A percentile compares a stretch with the other conserved stretches of the same genome.
Evolutionary conservation across 2,113 vertebrate species (phyloP).

Genomic region (Vidua chalybeata): DNA sequence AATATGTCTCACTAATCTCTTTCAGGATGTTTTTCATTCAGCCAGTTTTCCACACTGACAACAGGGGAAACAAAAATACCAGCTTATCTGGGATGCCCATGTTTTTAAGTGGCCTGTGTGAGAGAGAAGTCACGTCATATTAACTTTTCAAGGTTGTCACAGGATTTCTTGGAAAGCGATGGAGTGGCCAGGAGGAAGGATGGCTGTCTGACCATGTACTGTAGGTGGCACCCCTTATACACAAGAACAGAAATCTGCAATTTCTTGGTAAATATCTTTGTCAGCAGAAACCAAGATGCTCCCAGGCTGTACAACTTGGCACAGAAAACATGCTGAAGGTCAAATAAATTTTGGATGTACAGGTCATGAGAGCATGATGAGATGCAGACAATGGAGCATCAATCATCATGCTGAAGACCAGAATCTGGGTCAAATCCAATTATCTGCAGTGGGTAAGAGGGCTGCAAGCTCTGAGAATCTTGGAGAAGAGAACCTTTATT

Average conservation of each 20-base stretch:
- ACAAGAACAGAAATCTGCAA: neutral
- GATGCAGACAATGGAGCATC: constrained; percentile 6
- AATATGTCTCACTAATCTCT: neutral
- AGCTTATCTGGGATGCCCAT: neutral
- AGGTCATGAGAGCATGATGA: constrained; percentile 6
- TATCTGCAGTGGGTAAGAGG: neutral
- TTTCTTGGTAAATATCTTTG: neutral
- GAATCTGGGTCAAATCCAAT: constrained; percentile 39
- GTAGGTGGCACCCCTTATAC: constrained; percentile 20
- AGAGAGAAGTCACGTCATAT: neutral
- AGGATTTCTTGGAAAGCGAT: neutral
- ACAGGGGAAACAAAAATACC: neutral
- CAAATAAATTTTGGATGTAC: constrained; percentile 24
- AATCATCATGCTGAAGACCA: constrained; percentile 24
- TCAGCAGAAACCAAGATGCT: constrained; percentile 14
- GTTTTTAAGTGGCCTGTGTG: neutral
- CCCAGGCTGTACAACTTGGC: neutral
- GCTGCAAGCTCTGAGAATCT: neutral
- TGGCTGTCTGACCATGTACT: neutral
- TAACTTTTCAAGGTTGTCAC: neutral
- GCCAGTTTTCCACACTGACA: neutral
- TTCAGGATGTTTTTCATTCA: neutral
- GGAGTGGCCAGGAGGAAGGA: neutral
- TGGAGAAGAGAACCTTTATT: constrained; percentile 17
- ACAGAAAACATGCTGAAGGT: neutral